phyloP scores from a whole-genome alignment of 1,140 invertebrate genomes.

The Anastatus disparis region DNA sequence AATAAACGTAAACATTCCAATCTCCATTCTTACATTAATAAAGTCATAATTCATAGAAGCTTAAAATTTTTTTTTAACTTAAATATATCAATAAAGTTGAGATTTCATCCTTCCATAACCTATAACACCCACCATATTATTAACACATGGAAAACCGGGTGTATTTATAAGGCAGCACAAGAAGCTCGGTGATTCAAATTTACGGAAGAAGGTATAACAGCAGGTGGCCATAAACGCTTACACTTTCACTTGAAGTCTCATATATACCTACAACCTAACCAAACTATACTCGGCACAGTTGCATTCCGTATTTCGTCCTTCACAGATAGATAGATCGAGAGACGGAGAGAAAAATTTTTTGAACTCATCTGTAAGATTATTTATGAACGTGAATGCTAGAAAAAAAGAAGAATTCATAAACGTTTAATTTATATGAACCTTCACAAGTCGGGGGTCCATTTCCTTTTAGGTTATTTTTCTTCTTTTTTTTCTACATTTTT shows the following conservation, averaged over 20 bases:
- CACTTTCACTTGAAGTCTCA: conserved; percentile 17
- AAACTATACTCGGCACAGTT: background rate
- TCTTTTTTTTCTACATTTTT: conserved; percentile 27
- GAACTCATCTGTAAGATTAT: conserved; percentile 50
- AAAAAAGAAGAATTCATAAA: conserved; percentile 51
- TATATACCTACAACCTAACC: conserved; percentile 19
- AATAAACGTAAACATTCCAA: too few species aligned
- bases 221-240: background rate
- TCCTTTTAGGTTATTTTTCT: conserved; percentile 11
- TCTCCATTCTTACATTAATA: too few species aligned
- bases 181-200: conserved; percentile 17
- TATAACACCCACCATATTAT: background rate
- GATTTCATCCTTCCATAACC: too few species aligned
- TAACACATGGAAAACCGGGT: background rate
- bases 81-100: too few species aligned
- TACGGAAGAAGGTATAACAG: conserved; percentile 10
- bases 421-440: conserved; percentile 54
- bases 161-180: too few species aligned
- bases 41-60: too few species aligned
- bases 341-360: too few species aligned
- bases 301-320: conserved; percentile 4
- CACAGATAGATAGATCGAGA: too few species aligned
- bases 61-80: too few species aligned
- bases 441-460: conserved; percentile 36
- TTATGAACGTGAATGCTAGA: conserved; percentile 49